These are phyloP conservation scores for Tetramorium simillimum DNA, from an alignment of 1,140 invertebrate species.

Conservation along the genomic window DNA sequence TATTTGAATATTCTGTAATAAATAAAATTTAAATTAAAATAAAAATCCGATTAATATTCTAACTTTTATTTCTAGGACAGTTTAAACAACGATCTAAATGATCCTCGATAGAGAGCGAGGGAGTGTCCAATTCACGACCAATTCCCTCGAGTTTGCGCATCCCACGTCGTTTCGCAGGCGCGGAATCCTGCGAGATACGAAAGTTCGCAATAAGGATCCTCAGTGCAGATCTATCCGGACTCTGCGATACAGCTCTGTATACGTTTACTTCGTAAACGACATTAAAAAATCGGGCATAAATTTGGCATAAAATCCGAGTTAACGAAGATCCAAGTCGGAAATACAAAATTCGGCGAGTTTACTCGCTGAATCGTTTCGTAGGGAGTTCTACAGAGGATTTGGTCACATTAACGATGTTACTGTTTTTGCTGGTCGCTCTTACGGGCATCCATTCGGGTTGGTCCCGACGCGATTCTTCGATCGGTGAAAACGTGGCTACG, in stretches of 20 bases:
- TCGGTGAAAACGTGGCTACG: not conserved
- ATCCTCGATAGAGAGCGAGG: not conserved
- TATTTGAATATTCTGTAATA: not conserved
- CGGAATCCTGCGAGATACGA: not conserved
- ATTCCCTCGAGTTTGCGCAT: conserved; percentile 42
- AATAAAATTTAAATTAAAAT: not conserved
- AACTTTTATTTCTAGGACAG: not conserved
- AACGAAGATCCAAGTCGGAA: not conserved
- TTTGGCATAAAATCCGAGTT: not conserved
- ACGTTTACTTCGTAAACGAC: not conserved
- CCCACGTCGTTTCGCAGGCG: not conserved
- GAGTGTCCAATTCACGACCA: not conserved
- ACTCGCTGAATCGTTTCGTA: not conserved
- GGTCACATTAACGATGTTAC: not conserved
- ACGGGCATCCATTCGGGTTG: conserved; percentile 13
- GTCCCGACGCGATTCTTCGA: conserved; percentile 1
- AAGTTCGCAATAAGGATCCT: conserved; percentile 22
- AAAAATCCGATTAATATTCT: not conserved
- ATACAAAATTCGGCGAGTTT: not conserved
- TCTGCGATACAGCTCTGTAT: not conserved
- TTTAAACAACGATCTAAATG: not conserved
- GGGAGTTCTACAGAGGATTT: not conserved
- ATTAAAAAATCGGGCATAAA: not conserved
- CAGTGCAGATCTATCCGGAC: conserved; percentile 44
- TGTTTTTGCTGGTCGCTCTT: conserved; percentile 27